These are phyloP conservation scores for Cichladusa arquata DNA, from an alignment of 2,113 vertebrate genomes.

Conservation along the genomic window DNA sequence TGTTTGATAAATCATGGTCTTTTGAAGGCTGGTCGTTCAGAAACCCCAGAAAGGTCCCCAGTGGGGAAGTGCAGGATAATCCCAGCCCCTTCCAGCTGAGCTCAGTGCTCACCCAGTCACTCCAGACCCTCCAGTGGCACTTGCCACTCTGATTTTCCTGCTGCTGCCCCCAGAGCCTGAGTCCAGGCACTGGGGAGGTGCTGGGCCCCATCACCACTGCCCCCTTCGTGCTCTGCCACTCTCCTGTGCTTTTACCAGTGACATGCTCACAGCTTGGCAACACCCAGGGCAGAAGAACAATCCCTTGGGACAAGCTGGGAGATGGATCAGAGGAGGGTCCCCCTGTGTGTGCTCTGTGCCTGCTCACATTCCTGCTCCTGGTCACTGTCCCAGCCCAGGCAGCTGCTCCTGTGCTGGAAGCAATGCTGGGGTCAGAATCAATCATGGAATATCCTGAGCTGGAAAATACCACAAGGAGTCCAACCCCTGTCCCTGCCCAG, in stretches of 20 bases:
- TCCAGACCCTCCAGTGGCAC: background rate
- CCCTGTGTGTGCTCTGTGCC: background rate
- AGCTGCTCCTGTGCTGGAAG: background rate
- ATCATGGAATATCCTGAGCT: background rate
- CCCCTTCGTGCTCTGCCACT: background rate
- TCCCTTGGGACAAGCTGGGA: background rate
- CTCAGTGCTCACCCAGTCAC: background rate
- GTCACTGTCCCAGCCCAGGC: no score
- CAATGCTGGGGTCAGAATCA: background rate
- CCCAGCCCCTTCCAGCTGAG: background rate
- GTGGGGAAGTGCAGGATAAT: background rate
- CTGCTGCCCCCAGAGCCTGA: background rate
- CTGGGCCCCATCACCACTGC: background rate
- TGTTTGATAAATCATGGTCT: background rate
- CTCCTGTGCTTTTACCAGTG: accelerated
- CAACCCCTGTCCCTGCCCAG: background rate
- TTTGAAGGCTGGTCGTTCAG: background rate
- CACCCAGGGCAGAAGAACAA: background rate
- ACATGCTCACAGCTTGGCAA: background rate
- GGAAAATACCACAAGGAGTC: background rate
- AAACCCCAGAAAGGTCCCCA: background rate
- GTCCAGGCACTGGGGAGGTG: background rate
- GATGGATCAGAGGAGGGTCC: background rate
- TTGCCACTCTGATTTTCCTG: background rate
- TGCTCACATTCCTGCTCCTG: background rate